Evolutionary conservation across 2,888 invertebrate species (phyloP).

Genomic region (Isotomurus palustris): DNA sequence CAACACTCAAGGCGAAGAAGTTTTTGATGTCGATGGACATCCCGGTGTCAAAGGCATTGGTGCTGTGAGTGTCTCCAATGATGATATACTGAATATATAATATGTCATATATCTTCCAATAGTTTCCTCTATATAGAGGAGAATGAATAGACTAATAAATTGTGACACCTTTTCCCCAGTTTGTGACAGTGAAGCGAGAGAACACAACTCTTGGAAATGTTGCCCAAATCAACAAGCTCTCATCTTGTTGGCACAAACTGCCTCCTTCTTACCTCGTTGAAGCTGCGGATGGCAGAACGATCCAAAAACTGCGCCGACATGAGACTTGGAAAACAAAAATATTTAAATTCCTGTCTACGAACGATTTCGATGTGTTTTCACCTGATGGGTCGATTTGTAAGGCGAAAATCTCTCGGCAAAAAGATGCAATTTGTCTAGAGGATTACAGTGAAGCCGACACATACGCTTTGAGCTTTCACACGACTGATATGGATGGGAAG

Average conservation of each 20-base stretch:
- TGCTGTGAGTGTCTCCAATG: too few relatives aligned
- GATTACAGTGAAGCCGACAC: slow-evolving; percentile 26
- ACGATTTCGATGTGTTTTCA: slow-evolving; percentile 25
- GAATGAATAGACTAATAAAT: too few relatives aligned
- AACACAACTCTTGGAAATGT: slow-evolving; percentile 24
- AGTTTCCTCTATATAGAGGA: too few relatives aligned
- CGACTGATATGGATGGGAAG: slow-evolving; percentile 25
- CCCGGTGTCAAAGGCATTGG: slow-evolving; percentile 20
- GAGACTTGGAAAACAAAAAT: slow-evolving; percentile 10
- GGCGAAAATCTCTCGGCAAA: slow-evolving; percentile 25
- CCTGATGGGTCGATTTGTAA: slow-evolving; percentile 6
- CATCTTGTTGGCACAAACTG: slow-evolving; percentile 16
- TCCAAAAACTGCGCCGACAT: slow-evolving; percentile 19
- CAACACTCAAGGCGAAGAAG: slow-evolving; percentile 24
- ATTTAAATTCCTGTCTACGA: slow-evolving; percentile 18
- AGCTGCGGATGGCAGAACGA: slow-evolving; percentile 17
- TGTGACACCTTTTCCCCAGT: slow-evolving; percentile 11
- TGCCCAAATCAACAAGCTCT: slow-evolving; percentile 19
- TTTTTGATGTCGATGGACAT: slow-evolving; percentile 30
- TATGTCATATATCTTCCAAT: too few relatives aligned
- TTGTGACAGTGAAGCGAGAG: slow-evolving; percentile 22
- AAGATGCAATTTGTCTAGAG: slow-evolving; percentile 23
- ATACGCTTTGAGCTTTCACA: slow-evolving; percentile 29
- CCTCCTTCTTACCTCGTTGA: slow-evolving; percentile 21
- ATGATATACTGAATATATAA: too few relatives aligned